Evolutionary conservation across 2,113 vertebrate genomes (phyloP), one percentile per base, ranked within the genome.

Genomic region (Cyanoliseus patagonus): DNA sequence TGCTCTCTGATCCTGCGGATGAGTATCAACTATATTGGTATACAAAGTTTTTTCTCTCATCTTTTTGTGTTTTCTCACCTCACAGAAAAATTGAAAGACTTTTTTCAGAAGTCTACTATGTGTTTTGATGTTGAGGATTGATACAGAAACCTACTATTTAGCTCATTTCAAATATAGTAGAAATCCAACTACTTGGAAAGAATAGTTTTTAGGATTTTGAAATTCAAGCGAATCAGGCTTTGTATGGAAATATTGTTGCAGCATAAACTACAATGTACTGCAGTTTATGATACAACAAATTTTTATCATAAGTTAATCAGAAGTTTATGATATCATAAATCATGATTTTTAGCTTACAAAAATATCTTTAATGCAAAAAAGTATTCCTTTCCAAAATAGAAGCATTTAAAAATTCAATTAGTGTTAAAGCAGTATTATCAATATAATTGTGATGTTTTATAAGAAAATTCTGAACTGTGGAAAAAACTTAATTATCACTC

Each of bases 31-130:
- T 82, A 72, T n/a, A 37, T 7, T 6, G 17, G 14, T 47, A 94
- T n/a, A 84, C 30, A 66, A 76, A 53, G 24, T 55, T 91, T 83
- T 84, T 37, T 73, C 73, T 86, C 66, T 81, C 22, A 31, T 92
- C 31, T 76, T 79, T 85, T 76, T 11, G 69, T 52, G n/a, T 30
- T 76, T 94, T 96, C 90, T 94, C 83, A 88, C 79, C 64, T 94
- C 53, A 86, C 49, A 63, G 22, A 66, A 95, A 96, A 93, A 94
- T 18, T 82, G 70, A 79, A 92, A 83, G 5, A 55, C 33, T 59
- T 70, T 86, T 88, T 93, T 91, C 75, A 85, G 63, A 83, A 39
- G 20, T 14, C 55, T 68, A 19, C 55, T 59, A 83, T 30, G 13
- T 46, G 10, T 41, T 88, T 78, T 81, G 31, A 92, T 84, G 10